These are phyloP conservation scores for Brienomyrus brachyistius DNA, from an alignment of 2,113 vertebrate genomes.

Conservation along the genomic window DNA sequence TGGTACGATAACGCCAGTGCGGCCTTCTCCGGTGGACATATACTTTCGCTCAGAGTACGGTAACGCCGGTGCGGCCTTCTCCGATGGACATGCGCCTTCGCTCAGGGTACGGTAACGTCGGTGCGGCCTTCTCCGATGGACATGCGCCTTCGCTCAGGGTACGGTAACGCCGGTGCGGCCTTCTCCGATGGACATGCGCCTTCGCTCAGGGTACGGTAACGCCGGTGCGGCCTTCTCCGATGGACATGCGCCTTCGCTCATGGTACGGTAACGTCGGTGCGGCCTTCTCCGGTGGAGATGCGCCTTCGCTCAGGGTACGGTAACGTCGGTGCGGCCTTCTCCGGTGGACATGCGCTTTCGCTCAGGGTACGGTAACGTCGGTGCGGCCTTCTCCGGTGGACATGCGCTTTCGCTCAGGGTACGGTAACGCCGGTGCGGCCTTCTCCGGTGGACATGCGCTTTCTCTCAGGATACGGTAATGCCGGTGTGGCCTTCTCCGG, in stretches of 20 bases:
- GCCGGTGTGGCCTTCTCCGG: constrained; percentile 29
- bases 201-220: constrained; percentile 83
- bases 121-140: constrained; percentile 88
- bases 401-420: constrained; percentile 74
- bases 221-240: constrained; percentile 92
- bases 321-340: constrained; percentile 66
- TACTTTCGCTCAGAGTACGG: constrained; percentile 79
- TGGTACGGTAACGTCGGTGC: constrained; percentile 75
- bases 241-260: constrained; percentile 79
- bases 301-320: not conserved
- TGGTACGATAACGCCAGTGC: constrained; percentile 28
- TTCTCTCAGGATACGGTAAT: constrained; percentile 60
- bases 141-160: constrained; percentile 75
- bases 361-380: constrained; percentile 85
- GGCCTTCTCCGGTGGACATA: constrained; percentile 87
- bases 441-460: constrained; percentile 86
- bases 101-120: constrained; percentile 79
- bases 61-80: constrained; percentile 90
- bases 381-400: constrained; percentile 88
- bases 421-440: constrained; percentile 88
- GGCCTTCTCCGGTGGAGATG: constrained; percentile 63
- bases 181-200: constrained; percentile 77
- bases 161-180: accelerated
- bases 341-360: constrained; percentile 81
- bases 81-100: constrained; percentile 81